A percentile compares a stretch with the other conserved stretches of the same genome.
These are phyloP conservation scores for Drosophila putrida DNA, from an alignment of 2,888 invertebrate genomes.

Conservation along the genomic window DNA sequence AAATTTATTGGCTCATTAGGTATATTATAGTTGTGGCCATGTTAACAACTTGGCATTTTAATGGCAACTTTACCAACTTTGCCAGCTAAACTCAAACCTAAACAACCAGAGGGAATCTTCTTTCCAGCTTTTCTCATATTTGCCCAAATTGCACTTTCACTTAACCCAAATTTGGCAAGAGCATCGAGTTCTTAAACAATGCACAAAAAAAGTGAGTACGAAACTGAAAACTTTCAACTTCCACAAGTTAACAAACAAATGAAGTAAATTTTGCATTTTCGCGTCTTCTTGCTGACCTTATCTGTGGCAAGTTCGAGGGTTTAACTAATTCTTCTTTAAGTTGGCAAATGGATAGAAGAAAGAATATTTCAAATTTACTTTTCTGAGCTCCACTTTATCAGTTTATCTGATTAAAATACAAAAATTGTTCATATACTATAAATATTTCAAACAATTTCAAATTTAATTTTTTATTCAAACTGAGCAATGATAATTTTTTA, in stretches of 20 bases:
- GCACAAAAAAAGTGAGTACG: slow-evolving; percentile 26
- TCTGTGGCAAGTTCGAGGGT: not conserved
- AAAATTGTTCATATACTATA: not conserved
- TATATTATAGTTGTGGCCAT: slow-evolving; percentile 65
- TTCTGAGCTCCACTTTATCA: too few relatives aligned
- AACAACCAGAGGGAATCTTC: not conserved
- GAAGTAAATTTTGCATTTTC: slow-evolving; percentile 65
- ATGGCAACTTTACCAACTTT: slow-evolving; percentile 39
- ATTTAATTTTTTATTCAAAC: not conserved
- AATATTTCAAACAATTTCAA: not conserved
- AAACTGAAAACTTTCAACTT: slow-evolving; percentile 59
- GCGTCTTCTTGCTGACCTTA: slow-evolving; percentile 25
- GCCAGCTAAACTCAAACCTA: slow-evolving; percentile 10
- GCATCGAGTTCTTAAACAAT: slow-evolving; percentile 35
- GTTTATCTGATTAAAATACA: too few relatives aligned
- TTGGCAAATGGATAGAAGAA: not conserved
- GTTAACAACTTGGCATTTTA: slow-evolving; percentile 63
- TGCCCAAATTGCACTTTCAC: slow-evolving; percentile 64
- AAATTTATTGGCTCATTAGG: slow-evolving; percentile 78
- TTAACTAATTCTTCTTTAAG: not conserved
- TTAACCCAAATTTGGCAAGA: slow-evolving; percentile 59
- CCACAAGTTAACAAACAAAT: slow-evolving; percentile 60
- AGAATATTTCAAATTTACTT: not conserved
- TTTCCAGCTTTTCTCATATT: slow-evolving; percentile 6
- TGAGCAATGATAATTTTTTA: not conserved